Conservation (phyloP, 1,140 invertebrate species). For the Pseudomyrmex cubaensis region DNA sequence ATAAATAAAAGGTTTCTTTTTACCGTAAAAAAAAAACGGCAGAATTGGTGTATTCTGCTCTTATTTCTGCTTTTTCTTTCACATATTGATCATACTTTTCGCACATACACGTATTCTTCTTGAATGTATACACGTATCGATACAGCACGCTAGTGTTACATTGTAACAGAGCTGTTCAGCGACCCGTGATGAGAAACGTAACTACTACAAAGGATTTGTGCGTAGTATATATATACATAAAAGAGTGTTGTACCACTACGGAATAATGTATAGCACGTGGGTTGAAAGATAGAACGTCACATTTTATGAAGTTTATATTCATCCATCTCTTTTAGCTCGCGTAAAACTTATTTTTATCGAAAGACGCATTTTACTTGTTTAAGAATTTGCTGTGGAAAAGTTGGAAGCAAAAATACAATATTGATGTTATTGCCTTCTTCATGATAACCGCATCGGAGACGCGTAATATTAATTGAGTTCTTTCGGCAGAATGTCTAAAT, state of each 20-base stretch:
- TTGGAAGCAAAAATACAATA: background rate
- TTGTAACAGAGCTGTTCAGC: slow-evolving; percentile 9
- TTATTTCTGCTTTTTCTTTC: slow-evolving; percentile 29
- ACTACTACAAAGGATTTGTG: background rate
- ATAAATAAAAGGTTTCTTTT: background rate
- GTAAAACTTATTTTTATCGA: background rate
- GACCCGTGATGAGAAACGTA: slow-evolving; percentile 10
- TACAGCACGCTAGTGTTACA: background rate
- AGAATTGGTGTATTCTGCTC: background rate
- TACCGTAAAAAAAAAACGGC: background rate
- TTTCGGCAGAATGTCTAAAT: background rate
- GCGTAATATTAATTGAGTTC: slow-evolving; percentile 49
- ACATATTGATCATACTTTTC: slow-evolving; percentile 64
- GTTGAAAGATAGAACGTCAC: slow-evolving; percentile 18
- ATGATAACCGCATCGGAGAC: background rate
- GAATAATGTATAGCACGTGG: background rate
- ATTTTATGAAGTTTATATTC: slow-evolving; percentile 4
- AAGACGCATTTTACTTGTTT: background rate
- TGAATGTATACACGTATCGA: background rate
- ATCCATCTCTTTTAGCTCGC: slow-evolving; percentile 9
- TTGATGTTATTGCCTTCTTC: slow-evolving; percentile 4
- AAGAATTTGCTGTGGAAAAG: background rate
- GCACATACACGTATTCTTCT: background rate
- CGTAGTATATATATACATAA: background rate
- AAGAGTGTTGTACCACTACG: background rate